Base-by-base conservation (phyloP, 2,888 invertebrate species). In the Petrolisthes cinctipes region DNA sequence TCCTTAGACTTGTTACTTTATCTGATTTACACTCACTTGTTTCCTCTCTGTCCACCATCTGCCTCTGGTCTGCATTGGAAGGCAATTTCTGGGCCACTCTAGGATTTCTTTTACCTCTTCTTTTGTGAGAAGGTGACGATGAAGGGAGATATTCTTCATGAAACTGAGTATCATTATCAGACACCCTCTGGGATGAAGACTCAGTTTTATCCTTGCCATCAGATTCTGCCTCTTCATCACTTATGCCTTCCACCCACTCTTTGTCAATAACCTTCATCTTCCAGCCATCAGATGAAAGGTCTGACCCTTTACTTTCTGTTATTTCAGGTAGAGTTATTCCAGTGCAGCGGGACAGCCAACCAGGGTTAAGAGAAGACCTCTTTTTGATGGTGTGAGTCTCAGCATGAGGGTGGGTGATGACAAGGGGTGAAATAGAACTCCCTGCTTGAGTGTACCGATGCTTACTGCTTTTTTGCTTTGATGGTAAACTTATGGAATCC, bases 201-300 rank as follows among this genome's bases (percentile, higher is more conserved):
- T 56, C 20, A 78, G 14, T 68, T 80, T 7, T 20, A 11, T 68
- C 68, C 7, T 78, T 23, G 4, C 71, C 80, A 68, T 57, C 9
- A 37, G 20, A n/a, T 37, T 57, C 20, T 56, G 4, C 71, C 7
- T 85, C 80, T 71, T 56, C 53, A 14, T 85, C 37, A 23, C 20
- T 71, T 7, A 23, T 54, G 6, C 76, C 78, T 23, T 71, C 75
- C 14, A n/a, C 37, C 84, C 84, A 88, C 9, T 88, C 88, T 53
- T 66, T 71, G 76, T 88, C 84, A 76, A 75, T 75, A 23, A 88
- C 7, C 54, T 76, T 88, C 84, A 88, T 84, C 23, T 84, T 88
- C 87, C 87, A 88, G 54, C 37, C 57, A 5, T 88, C 87, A 68
- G 75, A 57, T 51, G 82, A 56, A 6, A 53, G 37, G 20, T 17